These are phyloP conservation scores for Leptopterna dolabrata DNA, from an alignment of 2,888 invertebrate species.

Conservation along the genomic window DNA sequence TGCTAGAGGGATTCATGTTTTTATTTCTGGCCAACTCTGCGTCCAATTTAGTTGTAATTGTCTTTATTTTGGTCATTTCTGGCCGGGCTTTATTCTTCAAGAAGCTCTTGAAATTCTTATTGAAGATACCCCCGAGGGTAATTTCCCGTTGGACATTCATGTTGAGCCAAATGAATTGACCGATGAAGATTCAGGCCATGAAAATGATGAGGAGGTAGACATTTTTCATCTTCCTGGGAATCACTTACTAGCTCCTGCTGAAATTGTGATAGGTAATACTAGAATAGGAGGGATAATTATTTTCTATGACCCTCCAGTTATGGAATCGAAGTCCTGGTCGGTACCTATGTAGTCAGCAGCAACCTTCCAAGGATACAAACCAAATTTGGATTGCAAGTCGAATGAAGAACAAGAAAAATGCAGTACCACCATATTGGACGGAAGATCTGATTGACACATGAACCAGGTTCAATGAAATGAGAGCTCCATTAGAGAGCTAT, in stretches of 20 bases:
- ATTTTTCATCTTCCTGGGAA: not conserved
- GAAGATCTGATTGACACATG: not conserved
- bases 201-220: not conserved
- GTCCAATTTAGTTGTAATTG: no score
- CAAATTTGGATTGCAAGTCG: no score
- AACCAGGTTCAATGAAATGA: not conserved
- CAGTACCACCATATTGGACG: no score
- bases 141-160: not conserved
- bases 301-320: not conserved
- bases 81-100: no score
- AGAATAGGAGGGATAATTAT: not conserved
- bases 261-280: no score
- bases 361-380: no score
- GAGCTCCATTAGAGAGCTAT: not conserved
- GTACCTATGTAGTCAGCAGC: no score
- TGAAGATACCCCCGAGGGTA: not conserved
- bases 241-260: not conserved
- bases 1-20: no score
- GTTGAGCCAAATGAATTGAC: not conserved
- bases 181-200: not conserved
- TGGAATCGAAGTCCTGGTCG: not conserved
- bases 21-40: no score
- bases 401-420: no score
- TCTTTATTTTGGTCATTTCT: no score
- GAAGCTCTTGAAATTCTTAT: not conserved